Evolutionary conservation across 2,113 vertebrate species (phyloP).

Genomic region (Ursus arctos): DNA sequence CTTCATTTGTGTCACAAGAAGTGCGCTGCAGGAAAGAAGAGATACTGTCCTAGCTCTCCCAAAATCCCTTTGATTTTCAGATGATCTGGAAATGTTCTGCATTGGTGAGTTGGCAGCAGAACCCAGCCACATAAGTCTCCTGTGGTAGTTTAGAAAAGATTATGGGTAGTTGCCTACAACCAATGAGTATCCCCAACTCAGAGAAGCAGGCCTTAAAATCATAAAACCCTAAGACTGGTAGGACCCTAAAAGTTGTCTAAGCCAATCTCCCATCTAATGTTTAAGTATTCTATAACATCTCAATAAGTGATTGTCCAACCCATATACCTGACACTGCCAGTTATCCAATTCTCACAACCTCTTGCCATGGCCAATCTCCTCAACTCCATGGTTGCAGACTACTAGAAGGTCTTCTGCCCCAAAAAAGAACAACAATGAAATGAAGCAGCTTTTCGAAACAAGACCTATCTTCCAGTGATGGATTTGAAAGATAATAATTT

Average conservation of each 20-base stretch:
- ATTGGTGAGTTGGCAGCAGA: not conserved
- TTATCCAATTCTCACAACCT: not conserved
- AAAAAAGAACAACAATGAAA: not conserved
- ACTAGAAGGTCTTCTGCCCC: not conserved
- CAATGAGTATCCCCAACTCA: not conserved
- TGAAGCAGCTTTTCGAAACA: not conserved
- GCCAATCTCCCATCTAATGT: not conserved
- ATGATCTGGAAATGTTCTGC: not conserved
- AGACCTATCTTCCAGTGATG: not conserved
- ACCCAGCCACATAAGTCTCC: not conserved
- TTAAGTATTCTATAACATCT: conserved; percentile 44
- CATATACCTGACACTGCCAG: not conserved
- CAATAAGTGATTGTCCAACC: not conserved
- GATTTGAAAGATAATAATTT: conserved; percentile 16
- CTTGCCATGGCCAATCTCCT: not conserved
- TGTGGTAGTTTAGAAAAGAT: not conserved
- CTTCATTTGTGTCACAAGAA: not conserved
- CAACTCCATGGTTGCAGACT: not conserved
- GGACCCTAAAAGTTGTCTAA: not conserved
- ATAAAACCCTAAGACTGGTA: not conserved
- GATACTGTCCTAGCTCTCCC: not conserved
- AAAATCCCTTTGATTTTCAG: not conserved
- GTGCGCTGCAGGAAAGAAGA: not conserved
- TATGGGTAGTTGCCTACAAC: not conserved
- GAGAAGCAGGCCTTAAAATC: not conserved